Evolutionary conservation across 2,113 vertebrate genomes (phyloP).

Genomic region (Calyptomena viridis): DNA sequence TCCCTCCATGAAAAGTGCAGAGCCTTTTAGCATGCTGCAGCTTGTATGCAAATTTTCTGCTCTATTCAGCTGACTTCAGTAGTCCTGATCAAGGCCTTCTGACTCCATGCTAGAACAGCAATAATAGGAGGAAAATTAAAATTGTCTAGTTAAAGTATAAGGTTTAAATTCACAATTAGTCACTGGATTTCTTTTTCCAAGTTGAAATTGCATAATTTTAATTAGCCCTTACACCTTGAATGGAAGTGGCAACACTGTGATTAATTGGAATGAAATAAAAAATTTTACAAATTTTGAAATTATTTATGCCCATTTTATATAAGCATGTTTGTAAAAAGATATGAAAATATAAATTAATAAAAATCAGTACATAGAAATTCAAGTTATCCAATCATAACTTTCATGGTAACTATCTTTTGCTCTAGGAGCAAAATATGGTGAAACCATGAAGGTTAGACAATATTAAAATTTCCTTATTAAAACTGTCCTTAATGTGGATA

Average conservation of each 20-base stretch:
- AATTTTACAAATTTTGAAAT: background rate
- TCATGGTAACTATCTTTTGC: background rate
- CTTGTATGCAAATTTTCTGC: background rate
- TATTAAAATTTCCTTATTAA: background rate
- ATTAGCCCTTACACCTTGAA: background rate
- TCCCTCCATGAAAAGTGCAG: background rate
- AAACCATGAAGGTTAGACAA: background rate
- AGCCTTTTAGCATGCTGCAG: background rate
- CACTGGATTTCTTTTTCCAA: background rate
- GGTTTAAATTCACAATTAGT: background rate
- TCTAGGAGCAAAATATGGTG: background rate
- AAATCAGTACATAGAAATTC: background rate
- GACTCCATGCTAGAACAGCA: background rate
- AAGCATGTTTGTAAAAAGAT: background rate
- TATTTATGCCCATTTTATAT: background rate
- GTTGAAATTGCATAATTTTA: background rate
- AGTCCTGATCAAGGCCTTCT: background rate
- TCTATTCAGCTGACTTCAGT: background rate
- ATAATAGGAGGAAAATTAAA: background rate
- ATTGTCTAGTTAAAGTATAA: background rate
- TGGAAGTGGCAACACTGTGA: background rate
- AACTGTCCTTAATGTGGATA: background rate
- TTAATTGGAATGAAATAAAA: background rate
- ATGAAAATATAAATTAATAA: background rate
- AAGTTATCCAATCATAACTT: background rate